Conservation (phyloP, 2,797 vertebrate species). For the Chelidonichthys spinosus region DNA sequence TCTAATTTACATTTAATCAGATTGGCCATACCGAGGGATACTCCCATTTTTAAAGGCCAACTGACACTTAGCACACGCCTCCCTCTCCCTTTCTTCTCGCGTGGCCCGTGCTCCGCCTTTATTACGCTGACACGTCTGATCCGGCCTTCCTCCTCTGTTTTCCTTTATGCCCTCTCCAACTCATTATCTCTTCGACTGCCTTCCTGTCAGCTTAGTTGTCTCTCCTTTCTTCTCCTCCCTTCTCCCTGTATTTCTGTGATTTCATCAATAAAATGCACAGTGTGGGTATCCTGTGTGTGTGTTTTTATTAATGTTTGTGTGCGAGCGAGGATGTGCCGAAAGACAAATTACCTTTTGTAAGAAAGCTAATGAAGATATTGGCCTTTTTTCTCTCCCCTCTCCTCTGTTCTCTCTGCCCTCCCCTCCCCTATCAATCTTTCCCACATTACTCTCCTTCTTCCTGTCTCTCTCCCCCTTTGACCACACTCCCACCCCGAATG, state of each 20-base stretch:
- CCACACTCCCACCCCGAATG: constrained; percentile 45
- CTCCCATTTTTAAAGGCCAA: constrained; percentile 44
- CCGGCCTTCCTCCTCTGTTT: constrained; percentile 26
- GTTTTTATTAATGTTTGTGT: constrained; percentile 40
- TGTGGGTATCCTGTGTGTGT: constrained; percentile 42
- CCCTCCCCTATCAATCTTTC: constrained; percentile 48
- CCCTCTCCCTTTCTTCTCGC: constrained; percentile 26
- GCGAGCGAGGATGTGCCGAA: constrained; percentile 32
- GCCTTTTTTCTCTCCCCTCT: constrained; percentile 51
- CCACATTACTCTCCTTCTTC: constrained; percentile 36
- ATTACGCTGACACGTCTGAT: constrained; percentile 51
- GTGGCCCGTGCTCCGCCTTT: constrained; percentile 23
- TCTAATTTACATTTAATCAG: constrained; percentile 17
- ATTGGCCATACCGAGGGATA: background rate
- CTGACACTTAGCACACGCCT: constrained; percentile 26
- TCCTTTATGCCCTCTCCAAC: constrained; percentile 49
- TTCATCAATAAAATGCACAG: constrained; percentile 55
- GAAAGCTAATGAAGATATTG: constrained; percentile 76
- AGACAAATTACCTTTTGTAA: constrained; percentile 73
- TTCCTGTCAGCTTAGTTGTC: constrained; percentile 32
- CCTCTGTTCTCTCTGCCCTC: constrained; percentile 51
- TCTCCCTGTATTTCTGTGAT: constrained; percentile 32
- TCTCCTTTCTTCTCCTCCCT: constrained; percentile 36
- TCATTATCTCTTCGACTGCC: constrained; percentile 60
- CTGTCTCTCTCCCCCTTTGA: constrained; percentile 26